These are phyloP conservation scores for Grammomys surdaster DNA, from an alignment of 2,113 vertebrate genomes.

Conservation along the genomic window DNA sequence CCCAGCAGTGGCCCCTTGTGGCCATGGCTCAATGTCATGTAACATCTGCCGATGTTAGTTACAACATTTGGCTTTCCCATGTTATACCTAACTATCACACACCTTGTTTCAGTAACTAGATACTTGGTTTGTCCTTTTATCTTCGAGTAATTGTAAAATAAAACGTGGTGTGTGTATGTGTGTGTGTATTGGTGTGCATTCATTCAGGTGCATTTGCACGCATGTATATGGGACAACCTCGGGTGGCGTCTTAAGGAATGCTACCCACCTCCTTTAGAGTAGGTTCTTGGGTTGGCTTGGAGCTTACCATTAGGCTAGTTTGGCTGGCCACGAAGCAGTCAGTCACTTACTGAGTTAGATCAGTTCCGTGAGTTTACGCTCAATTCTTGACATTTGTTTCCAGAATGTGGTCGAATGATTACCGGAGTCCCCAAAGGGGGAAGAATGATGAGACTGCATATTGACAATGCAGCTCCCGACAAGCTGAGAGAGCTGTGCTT, in stretches of 20 bases:
- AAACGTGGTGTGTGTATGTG: neutral
- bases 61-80: neutral
- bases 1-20: neutral
- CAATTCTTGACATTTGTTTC: constrained; percentile 77
- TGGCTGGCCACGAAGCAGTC: neutral
- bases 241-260: neutral
- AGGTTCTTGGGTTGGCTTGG: neutral
- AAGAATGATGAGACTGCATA: constrained; percentile 87
- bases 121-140: neutral
- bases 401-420: constrained; percentile 90
- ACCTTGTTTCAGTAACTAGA: constrained; percentile 5
- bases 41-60: neutral
- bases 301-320: neutral
- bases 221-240: neutral
- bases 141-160: neutral
- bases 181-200: neutral
- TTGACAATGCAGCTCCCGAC: constrained; percentile 83
- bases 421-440: constrained; percentile 84
- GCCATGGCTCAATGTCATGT: neutral
- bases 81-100: neutral
- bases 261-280: neutral
- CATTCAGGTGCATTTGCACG: neutral
- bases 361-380: neutral
- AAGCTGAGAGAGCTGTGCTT: constrained; percentile 87
- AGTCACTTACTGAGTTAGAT: neutral